These are phyloP conservation scores for Norana najaformis DNA, from an alignment of 2,888 invertebrate genomes.

Conservation along the genomic window DNA sequence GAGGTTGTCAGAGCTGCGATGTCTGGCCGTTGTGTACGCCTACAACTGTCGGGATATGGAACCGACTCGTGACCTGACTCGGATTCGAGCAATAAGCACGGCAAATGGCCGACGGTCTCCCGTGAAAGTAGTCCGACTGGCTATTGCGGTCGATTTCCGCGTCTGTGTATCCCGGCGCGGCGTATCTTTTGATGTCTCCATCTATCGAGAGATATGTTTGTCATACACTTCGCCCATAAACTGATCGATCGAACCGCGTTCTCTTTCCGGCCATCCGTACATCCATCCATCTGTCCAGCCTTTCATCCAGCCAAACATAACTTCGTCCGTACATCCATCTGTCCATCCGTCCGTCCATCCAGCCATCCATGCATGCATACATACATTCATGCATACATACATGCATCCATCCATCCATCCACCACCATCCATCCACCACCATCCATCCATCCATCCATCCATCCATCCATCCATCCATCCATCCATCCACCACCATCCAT, in stretches of 20 bases:
- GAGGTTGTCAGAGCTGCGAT: neutral
- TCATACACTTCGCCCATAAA: too few relatives aligned
- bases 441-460: too few relatives aligned
- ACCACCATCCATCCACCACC: too few relatives aligned
- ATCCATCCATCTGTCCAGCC: neutral
- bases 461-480: too few relatives aligned
- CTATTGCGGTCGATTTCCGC: neutral
- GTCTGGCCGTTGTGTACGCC: neutral
- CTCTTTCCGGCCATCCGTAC: neutral
- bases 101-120: neutral
- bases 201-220: too few relatives aligned
- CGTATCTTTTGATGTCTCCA: neutral
- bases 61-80: constrained; percentile 6
- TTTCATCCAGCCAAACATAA: neutral
- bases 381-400: too few relatives aligned
- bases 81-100: neutral
- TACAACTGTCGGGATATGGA: neutral
- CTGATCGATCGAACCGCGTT: neutral
- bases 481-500: neutral
- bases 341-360: neutral
- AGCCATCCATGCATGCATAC: too few relatives aligned
- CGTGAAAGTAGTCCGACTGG: neutral
- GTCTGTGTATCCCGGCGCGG: neutral
- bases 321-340: neutral
- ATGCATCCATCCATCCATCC: too few relatives aligned